Evolutionary conservation across 1,140 invertebrate species (phyloP), one percentile per base, ranked within the genome.

Genomic region (Sitodiplosis mosellana): DNA sequence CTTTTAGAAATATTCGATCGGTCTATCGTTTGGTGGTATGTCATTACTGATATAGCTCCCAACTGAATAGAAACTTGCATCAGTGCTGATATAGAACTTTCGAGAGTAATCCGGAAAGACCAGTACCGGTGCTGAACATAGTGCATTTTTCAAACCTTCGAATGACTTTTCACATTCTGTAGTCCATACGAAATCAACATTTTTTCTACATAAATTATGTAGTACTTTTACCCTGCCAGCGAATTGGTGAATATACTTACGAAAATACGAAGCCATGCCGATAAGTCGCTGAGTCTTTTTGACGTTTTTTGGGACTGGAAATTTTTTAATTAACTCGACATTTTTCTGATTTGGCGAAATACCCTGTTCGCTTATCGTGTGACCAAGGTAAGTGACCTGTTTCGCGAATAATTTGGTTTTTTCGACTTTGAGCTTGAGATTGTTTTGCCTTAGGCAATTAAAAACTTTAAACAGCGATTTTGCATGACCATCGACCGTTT

Each of bases 391-490:
- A 40, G 56, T 41, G 19, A 58, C 43, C 50, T 59, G 48, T 52
- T 56, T 56, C 36, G 50, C 49, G 27, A 60, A 48, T 53, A 63
- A 61, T 41, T 57, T 15, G 47, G 56, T 57, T 51, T 61, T 63
- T 34, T 42, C 20, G 2, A 56, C 50, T 33, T 61, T 56, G 37
- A 61, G 34, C 52, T 61, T 64, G 46, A 65, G 52, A 50, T 59
- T 59, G 27, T 53, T 52, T 38, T 57, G 50, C 21, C 52, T 48
- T 21, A 58, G 38, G 36, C 51, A 49, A 7, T 48, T 15, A 12
- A 60, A 53, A 33, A 60, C 47, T 36, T 49, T 47, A 8, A 49
- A 46, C 37, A 57, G 42, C 21, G 56, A 54, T 48, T 51, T 48
- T 49, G 53, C 51, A 36, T 56, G 56, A 18, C 46, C 38, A 14